A percentile compares a stretch with the other conserved stretches of the same genome.
These are phyloP conservation scores for Brachyrhaphis roseni DNA, from an alignment of 2,797 vertebrate species.

Conservation along the genomic window DNA sequence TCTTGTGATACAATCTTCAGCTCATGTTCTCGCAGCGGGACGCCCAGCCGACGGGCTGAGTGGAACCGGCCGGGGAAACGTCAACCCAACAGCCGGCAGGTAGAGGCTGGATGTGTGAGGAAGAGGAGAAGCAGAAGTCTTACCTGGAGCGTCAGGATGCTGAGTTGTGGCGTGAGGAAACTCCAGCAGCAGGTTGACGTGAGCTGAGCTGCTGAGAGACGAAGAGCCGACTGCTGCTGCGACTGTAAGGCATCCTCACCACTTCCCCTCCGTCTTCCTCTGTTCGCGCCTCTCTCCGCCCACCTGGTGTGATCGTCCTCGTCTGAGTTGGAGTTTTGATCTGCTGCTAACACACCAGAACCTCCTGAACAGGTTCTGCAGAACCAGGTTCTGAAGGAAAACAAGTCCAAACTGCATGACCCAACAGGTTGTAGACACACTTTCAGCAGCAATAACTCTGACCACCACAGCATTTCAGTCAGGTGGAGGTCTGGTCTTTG, in stretches of 20 bases:
- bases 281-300: slow-evolving; percentile 38
- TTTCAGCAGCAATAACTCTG: not conserved
- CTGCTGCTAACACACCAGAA: not conserved
- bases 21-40: slow-evolving; percentile 25
- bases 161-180: slow-evolving; percentile 5
- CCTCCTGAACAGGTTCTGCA: not conserved
- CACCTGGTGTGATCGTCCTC: slow-evolving; percentile 41
- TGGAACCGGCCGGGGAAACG: not conserved
- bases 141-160: slow-evolving; percentile 48
- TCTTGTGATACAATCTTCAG: slow-evolving; percentile 41
- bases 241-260: slow-evolving; percentile 59
- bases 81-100: not conserved
- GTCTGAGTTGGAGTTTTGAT: slow-evolving; percentile 7
- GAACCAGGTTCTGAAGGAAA: not conserved
- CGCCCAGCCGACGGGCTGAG: not conserved
- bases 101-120: not conserved
- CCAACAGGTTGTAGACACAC: not conserved
- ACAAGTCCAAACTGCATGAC: not conserved
- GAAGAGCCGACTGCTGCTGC: slow-evolving; percentile 35
- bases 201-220: slow-evolving; percentile 24
- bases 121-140: slow-evolving; percentile 13
- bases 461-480: not conserved
- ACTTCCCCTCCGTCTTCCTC: slow-evolving; percentile 56
- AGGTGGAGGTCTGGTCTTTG: not conserved
- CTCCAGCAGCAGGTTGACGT: not conserved